phyloP scores from a whole-genome alignment of 2,113 vertebrate genomes.

The Lampris incognitus region DNA sequence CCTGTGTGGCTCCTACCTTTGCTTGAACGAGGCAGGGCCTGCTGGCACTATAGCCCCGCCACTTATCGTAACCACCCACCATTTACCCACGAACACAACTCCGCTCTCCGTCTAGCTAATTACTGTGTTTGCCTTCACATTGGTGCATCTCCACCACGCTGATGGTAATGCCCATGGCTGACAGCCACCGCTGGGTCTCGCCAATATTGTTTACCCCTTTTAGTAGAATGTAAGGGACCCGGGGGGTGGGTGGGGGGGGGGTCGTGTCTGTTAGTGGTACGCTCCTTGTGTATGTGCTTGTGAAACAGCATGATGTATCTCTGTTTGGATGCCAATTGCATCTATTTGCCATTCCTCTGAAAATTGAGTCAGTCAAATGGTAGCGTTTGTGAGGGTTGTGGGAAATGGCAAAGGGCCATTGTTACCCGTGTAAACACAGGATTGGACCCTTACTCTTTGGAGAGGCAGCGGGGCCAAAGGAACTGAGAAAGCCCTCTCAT shows the following conservation, averaged over 20 bases:
- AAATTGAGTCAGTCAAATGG: slow-evolving; percentile 24
- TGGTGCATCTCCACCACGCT: slow-evolving; percentile 68
- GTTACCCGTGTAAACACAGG: slow-evolving; percentile 3
- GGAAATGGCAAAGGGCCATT: background rate
- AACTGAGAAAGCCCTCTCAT: background rate
- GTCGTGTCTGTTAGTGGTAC: slow-evolving; percentile 14
- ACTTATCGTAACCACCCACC: slow-evolving; percentile 72
- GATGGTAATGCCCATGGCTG: slow-evolving; percentile 58
- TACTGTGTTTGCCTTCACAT: slow-evolving; percentile 67
- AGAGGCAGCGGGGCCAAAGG: slow-evolving; percentile 5
- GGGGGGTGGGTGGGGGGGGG: slow-evolving; percentile 23
- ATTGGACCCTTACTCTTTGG: slow-evolving; percentile 27
- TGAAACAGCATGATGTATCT: background rate
- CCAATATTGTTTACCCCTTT: slow-evolving; percentile 44
- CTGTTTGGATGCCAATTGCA: background rate
- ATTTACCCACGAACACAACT: slow-evolving; percentile 71
- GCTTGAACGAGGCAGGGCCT: slow-evolving; percentile 54
- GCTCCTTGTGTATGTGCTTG: slow-evolving; percentile 25
- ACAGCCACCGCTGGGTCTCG: slow-evolving; percentile 57
- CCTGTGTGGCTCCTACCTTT: slow-evolving; percentile 65
- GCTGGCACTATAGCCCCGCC: slow-evolving; percentile 64
- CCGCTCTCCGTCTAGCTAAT: slow-evolving; percentile 71
- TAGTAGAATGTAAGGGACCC: slow-evolving; percentile 26
- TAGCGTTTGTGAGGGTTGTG: background rate
- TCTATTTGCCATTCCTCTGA: slow-evolving; percentile 4